Base-by-base conservation (phyloP, 2,888 invertebrate species). In the Andrena chrysosceles region DNA sequence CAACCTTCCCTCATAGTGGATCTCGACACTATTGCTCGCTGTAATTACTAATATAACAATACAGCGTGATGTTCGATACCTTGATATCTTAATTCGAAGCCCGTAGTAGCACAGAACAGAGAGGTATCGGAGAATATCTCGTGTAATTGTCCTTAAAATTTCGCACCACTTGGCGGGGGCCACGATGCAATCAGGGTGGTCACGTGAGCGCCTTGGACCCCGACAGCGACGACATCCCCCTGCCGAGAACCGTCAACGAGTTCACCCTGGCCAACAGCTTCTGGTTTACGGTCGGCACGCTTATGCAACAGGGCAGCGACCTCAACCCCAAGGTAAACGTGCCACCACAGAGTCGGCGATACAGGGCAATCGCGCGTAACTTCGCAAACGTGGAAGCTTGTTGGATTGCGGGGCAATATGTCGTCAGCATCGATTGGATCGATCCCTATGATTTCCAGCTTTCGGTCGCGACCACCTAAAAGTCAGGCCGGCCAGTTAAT, bases 271-370 rank as follows among this genome's bases (percentile, higher is more conserved):
- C 96, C 89, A 98, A 99, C 95, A 98, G 98, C 89, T 97, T 99
- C 95, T 99, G 99, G 99, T 99, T 99, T 95, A 97, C 98, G 87
- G 98, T 99, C 60, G 99, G 99, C 35, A 98, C 98, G 33, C 96
- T 99, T 91, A 96, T 99, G 95, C 97, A 99, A 91, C 99, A 99
- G 94, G 98, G 98, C 84, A 98, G 98, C 81, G 98, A 98, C 83
- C 95, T 98, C 86, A 98, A 98, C 94, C 99, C 99, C 66, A 99
- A 97, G 97, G 98, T 98, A 95, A 92, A 91, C 91, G 91, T 90
- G 90, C 91, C 90, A 89, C 88, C 89, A 91, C 90, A 89, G 92
- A 92, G 92, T 91, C 92, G 91, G 86, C 82, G n/a, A 10, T 60
- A 26, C n/a, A 42, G 52, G 63, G 49, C 10, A 49, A 35, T 33